Percentiles rank a stretch among this genome's conserved stretches.
These are phyloP conservation scores for Artemia sinica DNA, from an alignment of 2,888 invertebrate species.

Conservation along the genomic window DNA sequence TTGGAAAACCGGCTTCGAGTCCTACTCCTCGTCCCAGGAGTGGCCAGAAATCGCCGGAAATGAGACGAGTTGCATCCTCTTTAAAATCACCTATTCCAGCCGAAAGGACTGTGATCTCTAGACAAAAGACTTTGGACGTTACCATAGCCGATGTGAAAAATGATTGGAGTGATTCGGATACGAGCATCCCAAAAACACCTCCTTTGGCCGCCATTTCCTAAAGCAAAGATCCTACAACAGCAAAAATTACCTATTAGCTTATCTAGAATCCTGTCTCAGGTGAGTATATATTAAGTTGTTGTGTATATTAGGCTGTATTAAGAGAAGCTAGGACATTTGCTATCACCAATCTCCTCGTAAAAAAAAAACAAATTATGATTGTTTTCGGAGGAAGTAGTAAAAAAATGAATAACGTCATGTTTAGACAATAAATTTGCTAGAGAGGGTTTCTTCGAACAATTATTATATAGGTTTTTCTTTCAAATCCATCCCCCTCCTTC, in stretches of 20 bases:
- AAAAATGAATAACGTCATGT: too few species aligned
- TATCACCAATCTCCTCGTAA: too few species aligned
- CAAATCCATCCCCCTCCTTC: too few species aligned
- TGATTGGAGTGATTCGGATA: constrained; percentile 6
- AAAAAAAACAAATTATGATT: too few species aligned
- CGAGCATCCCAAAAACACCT: neutral
- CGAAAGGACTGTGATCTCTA: neutral
- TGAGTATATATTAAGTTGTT: neutral
- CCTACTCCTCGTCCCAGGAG: neutral
- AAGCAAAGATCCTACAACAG: neutral
- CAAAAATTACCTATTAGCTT: neutral
- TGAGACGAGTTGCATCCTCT: neutral
- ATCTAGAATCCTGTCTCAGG: constrained; percentile 11
- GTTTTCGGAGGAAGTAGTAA: too few species aligned
- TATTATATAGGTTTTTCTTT: too few species aligned
- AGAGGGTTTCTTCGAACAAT: too few species aligned
- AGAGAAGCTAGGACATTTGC: too few species aligned
- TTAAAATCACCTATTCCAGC: neutral
- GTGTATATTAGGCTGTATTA: too few species aligned
- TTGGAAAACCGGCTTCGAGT: neutral
- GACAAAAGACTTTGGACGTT: neutral
- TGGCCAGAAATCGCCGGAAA: neutral
- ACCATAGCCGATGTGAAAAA: neutral
- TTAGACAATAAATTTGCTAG: too few species aligned
- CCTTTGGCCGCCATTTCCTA: constrained; percentile 1